A percentile compares a stretch with the other conserved stretches of the same genome.
Conservation (phyloP, 1,140 invertebrate species). For the Bombus polaris region DNA sequence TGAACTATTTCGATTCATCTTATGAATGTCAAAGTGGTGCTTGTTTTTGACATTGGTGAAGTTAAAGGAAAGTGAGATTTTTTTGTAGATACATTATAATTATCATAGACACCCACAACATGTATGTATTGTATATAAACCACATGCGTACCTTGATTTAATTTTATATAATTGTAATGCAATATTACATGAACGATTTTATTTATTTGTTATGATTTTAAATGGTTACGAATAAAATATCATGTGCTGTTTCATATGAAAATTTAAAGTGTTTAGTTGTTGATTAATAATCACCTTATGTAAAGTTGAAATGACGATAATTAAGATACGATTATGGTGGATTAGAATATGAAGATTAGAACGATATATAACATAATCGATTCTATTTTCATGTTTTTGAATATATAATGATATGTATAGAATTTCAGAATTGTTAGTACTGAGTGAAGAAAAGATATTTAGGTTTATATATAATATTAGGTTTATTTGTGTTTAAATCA, state of each 20-base stretch:
- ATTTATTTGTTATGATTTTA: slow-evolving; percentile 51
- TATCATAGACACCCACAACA: not conserved
- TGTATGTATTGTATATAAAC: slow-evolving; percentile 1
- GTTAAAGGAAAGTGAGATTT: slow-evolving; percentile 3
- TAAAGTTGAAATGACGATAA: not conserved
- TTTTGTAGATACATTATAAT: slow-evolving; percentile 13
- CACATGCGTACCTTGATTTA: slow-evolving; percentile 34
- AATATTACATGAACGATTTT: slow-evolving; percentile 23
- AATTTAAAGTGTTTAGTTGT: not conserved
- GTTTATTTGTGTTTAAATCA: slow-evolving; percentile 17
- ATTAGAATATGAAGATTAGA: not conserved
- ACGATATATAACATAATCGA: not conserved
- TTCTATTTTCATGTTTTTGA: too few species aligned
- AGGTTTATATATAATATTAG: slow-evolving; percentile 33
- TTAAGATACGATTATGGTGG: too few species aligned
- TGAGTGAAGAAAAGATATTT: slow-evolving; percentile 48
- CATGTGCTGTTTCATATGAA: slow-evolving; percentile 21
- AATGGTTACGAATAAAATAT: slow-evolving; percentile 41
- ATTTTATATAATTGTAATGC: slow-evolving; percentile 39
- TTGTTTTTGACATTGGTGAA: not conserved
- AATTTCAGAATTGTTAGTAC: slow-evolving; percentile 31
- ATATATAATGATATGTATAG: slow-evolving; percentile 46
- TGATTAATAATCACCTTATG: not conserved
- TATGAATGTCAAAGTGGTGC: not conserved
- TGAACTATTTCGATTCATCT: not conserved